Evolutionary conservation across 1,140 invertebrate species (phyloP).

Genomic region (Cyclargus thomasi): DNA sequence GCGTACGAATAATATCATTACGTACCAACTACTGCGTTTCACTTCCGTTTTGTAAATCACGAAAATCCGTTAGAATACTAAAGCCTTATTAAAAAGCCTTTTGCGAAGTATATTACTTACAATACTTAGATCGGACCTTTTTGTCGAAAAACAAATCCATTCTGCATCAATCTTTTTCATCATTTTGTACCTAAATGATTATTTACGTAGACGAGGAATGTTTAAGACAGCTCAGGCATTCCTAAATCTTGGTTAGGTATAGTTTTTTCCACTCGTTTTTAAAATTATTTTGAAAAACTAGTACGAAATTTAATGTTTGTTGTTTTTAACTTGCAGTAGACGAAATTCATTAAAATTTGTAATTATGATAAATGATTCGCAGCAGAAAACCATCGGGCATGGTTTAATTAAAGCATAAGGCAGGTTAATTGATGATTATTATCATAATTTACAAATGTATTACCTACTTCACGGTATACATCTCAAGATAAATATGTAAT

Average conservation of each 20-base stretch:
- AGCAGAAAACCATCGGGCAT: constrained; percentile 5
- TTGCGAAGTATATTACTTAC: too few species aligned
- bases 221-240: too few species aligned
- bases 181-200: too few species aligned
- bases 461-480: not conserved
- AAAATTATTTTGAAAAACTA: not conserved
- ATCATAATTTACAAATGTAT: constrained; percentile 15
- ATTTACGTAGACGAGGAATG: too few species aligned
- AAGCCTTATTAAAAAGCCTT: not conserved
- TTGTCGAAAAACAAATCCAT: too few species aligned
- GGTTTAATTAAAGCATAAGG: not conserved
- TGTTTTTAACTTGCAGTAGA: not conserved
- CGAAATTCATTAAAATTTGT: not conserved
- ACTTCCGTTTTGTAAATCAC: not conserved
- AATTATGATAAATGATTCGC: constrained; percentile 6
- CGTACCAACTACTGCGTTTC: not conserved
- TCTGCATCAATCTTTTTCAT: too few species aligned
- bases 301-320: not conserved
- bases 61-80: not conserved
- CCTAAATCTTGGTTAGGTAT: too few species aligned
- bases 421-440: constrained; percentile 4
- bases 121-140: too few species aligned
- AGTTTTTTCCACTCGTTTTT: too few species aligned
- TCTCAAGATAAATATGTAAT: constrained; percentile 6
- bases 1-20: not conserved